Conservation (phyloP, 1,140 invertebrate genomes). For the Drosophila setifemur region DNA sequence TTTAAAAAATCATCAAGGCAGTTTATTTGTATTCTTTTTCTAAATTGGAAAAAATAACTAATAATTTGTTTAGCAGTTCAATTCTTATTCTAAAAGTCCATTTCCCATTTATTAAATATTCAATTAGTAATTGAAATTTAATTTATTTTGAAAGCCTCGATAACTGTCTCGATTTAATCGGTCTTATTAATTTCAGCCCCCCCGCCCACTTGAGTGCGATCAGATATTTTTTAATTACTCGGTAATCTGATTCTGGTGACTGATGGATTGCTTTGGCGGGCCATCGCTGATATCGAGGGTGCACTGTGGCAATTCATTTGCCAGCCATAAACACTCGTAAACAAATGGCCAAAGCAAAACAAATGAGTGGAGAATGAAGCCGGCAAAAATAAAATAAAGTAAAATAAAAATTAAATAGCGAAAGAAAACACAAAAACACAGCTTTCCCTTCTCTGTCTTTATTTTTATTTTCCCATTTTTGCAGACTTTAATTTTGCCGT, state of each 20-base stretch:
- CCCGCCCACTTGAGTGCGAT: conserved; percentile 1
- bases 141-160: no score
- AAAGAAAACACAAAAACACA: conserved; percentile 21
- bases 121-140: no score
- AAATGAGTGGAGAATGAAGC: conserved; percentile 27
- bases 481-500: conserved; percentile 10
- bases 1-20: no score
- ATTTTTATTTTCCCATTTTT: conserved; percentile 40
- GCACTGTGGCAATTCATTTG: conserved; percentile 30
- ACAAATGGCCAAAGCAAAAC: conserved; percentile 37
- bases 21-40: no score
- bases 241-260: not conserved
- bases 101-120: no score
- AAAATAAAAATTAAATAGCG: not conserved
- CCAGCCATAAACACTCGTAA: conserved; percentile 25
- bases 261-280: no score
- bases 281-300: conserved; percentile 3
- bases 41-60: no score
- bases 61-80: no score
- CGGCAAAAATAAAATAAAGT: not conserved
- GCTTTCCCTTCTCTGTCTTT: conserved; percentile 15
- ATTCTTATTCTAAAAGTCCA: no score
- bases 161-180: no score
- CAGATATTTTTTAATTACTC: conserved; percentile 6
- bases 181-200: no score